Evolutionary conservation across 2,797 vertebrate genomes (phyloP), one percentile per base, ranked within the genome.

Genomic region (Morus bassanus): DNA sequence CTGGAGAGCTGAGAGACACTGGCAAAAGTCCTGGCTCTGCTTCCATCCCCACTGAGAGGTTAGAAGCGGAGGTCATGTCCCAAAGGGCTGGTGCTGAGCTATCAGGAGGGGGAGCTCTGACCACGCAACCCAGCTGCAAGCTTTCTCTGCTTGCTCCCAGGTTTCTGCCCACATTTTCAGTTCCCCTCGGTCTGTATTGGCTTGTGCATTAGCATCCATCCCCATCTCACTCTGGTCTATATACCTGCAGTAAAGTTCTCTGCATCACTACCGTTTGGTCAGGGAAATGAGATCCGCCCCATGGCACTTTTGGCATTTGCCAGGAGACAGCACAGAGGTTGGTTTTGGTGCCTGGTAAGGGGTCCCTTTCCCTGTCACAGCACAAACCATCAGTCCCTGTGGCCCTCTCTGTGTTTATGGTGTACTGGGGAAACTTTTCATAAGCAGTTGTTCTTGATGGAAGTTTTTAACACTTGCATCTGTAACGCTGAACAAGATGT

Each of bases 51-150:
- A 2, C 43, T 7, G 41, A 39, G 39, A 23, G 23, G 19, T 8
- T 6, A 30, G 45, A 57, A 85, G 33, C 1, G 0, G 6, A 82
- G 81, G 76, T 69, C 22, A 18, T 4, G 1, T 46, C 60, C 0
- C 0, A 8, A 37, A 88, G 46, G 68, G 56, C 18, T 0, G 0
- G 41, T 30, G 68, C 53, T 53, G 78, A 75, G 23, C 63, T 21
- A 84, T 95, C 93, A 80, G 91, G 78, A 96, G 95, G 39, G 88
- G 96, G 91, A 96, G 95, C 96, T 92, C 94, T 31, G 87, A 54
- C 33, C 90, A 70, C 33, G 7, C 50, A 53, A 11, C 39, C 56
- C 75, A 37, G 41, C 91, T 21, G 33, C 28, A 13, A 77, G 16
- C 23, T 3, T 53, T 45, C 68, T 23, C 61, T 3, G 6, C 72